These are phyloP conservation scores for Microdon myrmicae DNA, from an alignment of 2,888 invertebrate species.

Conservation along the genomic window DNA sequence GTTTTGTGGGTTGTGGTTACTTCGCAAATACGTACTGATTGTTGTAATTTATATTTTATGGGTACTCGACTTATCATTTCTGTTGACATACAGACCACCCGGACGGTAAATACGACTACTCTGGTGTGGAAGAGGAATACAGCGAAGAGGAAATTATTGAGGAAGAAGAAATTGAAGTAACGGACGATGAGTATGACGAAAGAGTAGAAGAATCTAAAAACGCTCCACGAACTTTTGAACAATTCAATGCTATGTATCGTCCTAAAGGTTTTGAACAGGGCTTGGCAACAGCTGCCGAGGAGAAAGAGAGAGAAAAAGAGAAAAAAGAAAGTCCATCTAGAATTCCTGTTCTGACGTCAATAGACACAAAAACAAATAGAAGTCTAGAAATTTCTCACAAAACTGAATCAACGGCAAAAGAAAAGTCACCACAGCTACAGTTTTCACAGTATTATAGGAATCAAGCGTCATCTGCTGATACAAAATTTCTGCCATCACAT, in stretches of 20 bases:
- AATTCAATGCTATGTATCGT: slow-evolving; percentile 61
- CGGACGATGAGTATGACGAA: slow-evolving; percentile 43
- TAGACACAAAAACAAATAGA: slow-evolving; percentile 17
- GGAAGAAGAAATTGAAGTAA: slow-evolving; percentile 55
- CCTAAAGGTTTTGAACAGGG: slow-evolving; percentile 43
- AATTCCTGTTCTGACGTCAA: background rate
- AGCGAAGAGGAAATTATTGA: slow-evolving; percentile 65
- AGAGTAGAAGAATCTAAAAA: slow-evolving; percentile 59
- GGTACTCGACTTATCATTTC: slow-evolving; percentile 10
- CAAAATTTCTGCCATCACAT: slow-evolving; percentile 4
- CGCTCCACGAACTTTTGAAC: slow-evolving; percentile 62
- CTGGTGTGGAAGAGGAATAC: slow-evolving; percentile 61
- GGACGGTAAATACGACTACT: slow-evolving; percentile 61
- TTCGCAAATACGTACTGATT: slow-evolving; percentile 36
- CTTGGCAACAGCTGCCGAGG: slow-evolving; percentile 56
- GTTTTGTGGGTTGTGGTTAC: slow-evolving; percentile 32
- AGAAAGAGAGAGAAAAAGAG: slow-evolving; percentile 55
- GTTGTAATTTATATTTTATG: background rate
- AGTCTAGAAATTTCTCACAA: slow-evolving; percentile 4
- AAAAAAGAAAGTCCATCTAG: slow-evolving; percentile 21
- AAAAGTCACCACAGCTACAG: slow-evolving; percentile 13
- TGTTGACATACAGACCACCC: slow-evolving; percentile 58
- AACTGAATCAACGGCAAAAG: slow-evolving; percentile 4
- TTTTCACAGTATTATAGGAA: slow-evolving; percentile 27
- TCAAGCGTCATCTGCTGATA: slow-evolving; percentile 7